Evolutionary conservation across 2,888 invertebrate species (phyloP).

Genomic region (Labia minor): DNA sequence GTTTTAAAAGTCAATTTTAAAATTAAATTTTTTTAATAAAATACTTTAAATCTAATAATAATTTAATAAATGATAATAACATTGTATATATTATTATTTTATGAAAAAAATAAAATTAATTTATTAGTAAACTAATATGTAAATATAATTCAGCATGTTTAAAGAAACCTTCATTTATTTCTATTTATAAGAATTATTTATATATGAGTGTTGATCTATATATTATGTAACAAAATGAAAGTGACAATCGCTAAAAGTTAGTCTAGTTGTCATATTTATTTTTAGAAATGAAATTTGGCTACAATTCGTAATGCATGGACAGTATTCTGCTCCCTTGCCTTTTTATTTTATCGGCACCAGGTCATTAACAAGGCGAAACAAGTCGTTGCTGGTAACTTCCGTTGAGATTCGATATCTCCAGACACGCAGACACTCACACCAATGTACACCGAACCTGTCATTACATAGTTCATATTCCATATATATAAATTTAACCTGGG

Average conservation of each 20-base stretch:
- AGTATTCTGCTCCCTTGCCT: background rate
- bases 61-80: too few species aligned
- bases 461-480: background rate
- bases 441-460: background rate
- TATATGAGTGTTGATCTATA: too few species aligned
- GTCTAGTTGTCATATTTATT: background rate
- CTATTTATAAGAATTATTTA: background rate
- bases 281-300: background rate
- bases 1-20: too few species aligned
- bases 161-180: background rate
- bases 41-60: too few species aligned
- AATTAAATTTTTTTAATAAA: too few species aligned
- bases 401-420: background rate
- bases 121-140: too few species aligned
- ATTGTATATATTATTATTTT: too few species aligned
- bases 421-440: background rate
- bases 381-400: background rate
- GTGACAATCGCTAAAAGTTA: too few species aligned
- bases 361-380: slow-evolving; percentile 13
- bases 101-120: too few species aligned
- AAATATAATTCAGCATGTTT: background rate
- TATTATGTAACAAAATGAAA: too few species aligned
- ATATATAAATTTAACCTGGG: background rate
- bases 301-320: background rate
- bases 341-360: background rate